A percentile compares a stretch with the other conserved stretches of the same genome.
Evolutionary conservation across 1,140 invertebrate species (phyloP).

Genomic region (Drosophila kohkoa): DNA sequence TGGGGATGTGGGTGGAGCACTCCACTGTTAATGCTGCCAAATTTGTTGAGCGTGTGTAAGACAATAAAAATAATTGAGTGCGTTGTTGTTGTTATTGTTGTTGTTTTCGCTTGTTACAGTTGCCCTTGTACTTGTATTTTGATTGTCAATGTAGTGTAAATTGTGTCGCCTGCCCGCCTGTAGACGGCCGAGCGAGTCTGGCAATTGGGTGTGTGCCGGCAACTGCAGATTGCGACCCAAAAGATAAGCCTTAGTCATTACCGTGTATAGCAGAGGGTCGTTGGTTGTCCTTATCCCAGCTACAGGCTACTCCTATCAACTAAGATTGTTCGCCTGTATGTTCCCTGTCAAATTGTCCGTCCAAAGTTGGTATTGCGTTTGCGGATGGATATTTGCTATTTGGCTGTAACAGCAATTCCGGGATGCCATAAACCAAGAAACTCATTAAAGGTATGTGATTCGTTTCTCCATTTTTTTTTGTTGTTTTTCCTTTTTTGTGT

Average conservation of each 20-base stretch:
- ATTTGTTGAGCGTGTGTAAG: conserved; percentile 77
- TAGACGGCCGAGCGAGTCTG: too few relatives aligned
- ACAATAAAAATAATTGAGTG: conserved; percentile 83
- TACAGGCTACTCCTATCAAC: conserved; percentile 3
- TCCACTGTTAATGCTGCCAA: conserved; percentile 64
- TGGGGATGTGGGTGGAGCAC: not conserved
- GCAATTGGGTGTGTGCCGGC: conserved; percentile 60
- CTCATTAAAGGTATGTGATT: conserved; percentile 36
- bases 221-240: conserved; percentile 64
- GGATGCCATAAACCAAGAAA: conserved; percentile 34
- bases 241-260: conserved; percentile 77
- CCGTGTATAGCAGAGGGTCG: conserved; percentile 50
- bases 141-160: conserved; percentile 79
- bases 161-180: conserved; percentile 62
- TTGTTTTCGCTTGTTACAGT: conserved; percentile 16
- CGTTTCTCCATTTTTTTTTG: not conserved
- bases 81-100: conserved; percentile 40
- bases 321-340: conserved; percentile 1
- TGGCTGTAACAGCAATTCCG: conserved; percentile 28
- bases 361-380: conserved; percentile 14
- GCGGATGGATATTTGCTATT: conserved; percentile 30
- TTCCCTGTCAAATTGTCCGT: conserved; percentile 22
- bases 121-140: conserved; percentile 42
- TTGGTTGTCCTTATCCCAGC: conserved; percentile 32
- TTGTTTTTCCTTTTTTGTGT: not conserved